These are phyloP conservation scores for Chunga burmeisteri DNA, from an alignment of 2,113 vertebrate species.

Conservation along the genomic window DNA sequence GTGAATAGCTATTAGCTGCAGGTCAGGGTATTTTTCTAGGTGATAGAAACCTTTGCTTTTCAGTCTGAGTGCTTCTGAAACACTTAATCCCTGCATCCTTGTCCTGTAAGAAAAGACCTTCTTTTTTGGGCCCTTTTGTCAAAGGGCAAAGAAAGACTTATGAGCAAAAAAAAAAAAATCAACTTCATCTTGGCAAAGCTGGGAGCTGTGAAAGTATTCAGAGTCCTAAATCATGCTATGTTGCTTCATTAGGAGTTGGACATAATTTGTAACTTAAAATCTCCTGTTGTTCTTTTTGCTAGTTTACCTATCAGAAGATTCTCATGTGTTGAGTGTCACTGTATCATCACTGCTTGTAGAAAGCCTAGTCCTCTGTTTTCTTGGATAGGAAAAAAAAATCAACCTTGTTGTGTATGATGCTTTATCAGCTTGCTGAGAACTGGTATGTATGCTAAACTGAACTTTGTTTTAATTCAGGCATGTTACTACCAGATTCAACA, in stretches of 20 bases:
- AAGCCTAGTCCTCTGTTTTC: not conserved
- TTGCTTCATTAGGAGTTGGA: not conserved
- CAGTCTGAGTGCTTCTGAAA: not conserved
- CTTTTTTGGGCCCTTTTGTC: not conserved
- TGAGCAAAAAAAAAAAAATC: not conserved
- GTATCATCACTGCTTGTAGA: not conserved
- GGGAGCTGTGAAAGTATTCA: not conserved
- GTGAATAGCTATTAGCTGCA: not conserved
- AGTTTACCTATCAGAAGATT: not conserved
- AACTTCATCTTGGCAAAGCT: not conserved
- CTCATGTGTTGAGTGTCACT: not conserved
- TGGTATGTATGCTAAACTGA: not conserved
- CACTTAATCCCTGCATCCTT: not conserved
- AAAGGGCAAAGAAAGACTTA: not conserved
- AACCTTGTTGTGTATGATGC: not conserved
- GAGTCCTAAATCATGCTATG: not conserved
- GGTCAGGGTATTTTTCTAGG: not conserved
- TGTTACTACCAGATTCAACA: slow-evolving; percentile 99
- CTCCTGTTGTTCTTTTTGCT: not conserved
- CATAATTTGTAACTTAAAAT: not conserved
- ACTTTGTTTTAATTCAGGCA: slow-evolving; percentile 78
- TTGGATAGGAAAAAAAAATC: not conserved
- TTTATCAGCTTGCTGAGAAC: not conserved
- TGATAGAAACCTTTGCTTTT: not conserved
- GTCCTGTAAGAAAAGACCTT: not conserved